Conservation (phyloP, 2,888 invertebrate species). For the Keiferia lycopersicella region DNA sequence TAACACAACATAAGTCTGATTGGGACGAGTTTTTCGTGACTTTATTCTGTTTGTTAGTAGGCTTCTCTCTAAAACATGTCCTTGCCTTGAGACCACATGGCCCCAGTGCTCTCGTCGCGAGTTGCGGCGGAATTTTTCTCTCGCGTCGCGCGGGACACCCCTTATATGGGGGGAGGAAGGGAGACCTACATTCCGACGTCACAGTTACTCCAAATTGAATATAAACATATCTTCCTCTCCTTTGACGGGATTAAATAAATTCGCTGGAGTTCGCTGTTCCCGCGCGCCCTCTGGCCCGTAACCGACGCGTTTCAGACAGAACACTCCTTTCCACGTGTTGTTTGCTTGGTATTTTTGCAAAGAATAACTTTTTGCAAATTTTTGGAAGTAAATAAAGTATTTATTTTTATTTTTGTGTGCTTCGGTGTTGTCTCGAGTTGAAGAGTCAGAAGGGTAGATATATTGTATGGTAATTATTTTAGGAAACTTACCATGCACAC, state of each 20-base stretch:
- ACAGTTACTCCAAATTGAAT: conserved; percentile 53
- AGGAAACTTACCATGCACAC: no score
- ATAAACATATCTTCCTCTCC: conserved; percentile 51
- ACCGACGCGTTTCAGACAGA: neutral
- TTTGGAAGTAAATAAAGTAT: neutral
- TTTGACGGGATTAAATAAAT: conserved; percentile 51
- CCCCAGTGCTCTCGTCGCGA: neutral
- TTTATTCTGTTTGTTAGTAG: no score
- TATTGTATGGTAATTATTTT: no score
- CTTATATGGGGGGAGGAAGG: conserved; percentile 19
- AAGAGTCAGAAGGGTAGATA: no score
- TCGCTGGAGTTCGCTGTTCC: conserved; percentile 32
- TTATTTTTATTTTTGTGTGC: neutral
- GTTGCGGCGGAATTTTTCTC: neutral
- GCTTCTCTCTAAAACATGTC: no score
- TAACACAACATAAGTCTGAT: no score
- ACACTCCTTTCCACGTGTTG: neutral
- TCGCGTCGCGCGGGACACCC: neutral
- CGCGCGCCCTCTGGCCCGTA: conserved; percentile 15
- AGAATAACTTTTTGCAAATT: neutral
- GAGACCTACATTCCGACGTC: conserved; percentile 32
- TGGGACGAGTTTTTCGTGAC: no score
- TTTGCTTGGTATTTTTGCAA: neutral
- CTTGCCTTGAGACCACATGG: no score
- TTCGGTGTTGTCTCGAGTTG: no score